phyloP scores from a whole-genome alignment of 2,113 vertebrate genomes.

The Zosterops borbonicus region DNA sequence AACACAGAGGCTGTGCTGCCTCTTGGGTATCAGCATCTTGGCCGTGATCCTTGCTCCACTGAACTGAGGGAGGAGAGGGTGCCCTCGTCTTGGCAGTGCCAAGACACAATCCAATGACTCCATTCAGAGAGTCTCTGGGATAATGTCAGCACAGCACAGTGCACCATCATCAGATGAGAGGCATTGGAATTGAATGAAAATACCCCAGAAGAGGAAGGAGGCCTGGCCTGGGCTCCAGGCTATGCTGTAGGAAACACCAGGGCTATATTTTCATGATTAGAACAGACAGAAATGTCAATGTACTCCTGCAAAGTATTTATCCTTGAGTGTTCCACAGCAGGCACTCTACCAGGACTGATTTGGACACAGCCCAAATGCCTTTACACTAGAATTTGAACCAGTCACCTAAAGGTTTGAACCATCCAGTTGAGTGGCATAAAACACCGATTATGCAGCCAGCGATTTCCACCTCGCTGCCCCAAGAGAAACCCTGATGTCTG shows the following conservation, averaged over 20 bases:
- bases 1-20: fast-evolving
- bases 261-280: background rate
- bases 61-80: background rate
- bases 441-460: background rate
- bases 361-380: background rate
- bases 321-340: background rate
- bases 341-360: background rate
- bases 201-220: background rate
- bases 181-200: background rate
- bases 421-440: background rate
- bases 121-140: background rate
- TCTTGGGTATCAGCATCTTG: background rate
- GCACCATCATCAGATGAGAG: background rate
- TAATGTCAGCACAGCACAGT: background rate
- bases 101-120: background rate
- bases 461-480: background rate
- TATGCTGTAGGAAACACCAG: background rate
- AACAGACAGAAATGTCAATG: background rate
- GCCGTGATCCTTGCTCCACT: background rate
- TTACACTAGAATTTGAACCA: background rate
- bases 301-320: background rate
- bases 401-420: background rate
- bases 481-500: background rate
- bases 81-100: background rate
- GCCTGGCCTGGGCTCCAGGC: background rate